Evolutionary conservation across 2,888 invertebrate species (phyloP).

Genomic region (Eupithecia subumbrata): DNA sequence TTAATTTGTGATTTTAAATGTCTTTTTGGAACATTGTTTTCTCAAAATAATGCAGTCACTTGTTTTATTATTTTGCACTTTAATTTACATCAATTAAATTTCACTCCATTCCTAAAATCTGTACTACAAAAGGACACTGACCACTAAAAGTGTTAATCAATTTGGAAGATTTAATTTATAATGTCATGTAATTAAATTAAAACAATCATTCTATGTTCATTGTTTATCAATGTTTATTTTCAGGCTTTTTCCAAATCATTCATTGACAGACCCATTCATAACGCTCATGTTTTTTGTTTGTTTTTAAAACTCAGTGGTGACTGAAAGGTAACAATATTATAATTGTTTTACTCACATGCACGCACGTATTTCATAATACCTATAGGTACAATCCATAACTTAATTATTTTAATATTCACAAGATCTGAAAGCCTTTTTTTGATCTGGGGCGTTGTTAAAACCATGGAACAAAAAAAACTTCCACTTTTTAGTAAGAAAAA

Average conservation of each 20-base stretch:
- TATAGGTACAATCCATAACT: not conserved
- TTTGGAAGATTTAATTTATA: not conserved
- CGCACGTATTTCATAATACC: slow-evolving; percentile 28
- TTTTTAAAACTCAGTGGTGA: slow-evolving; percentile 68
- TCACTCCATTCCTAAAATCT: not conserved
- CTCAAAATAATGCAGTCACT: slow-evolving; percentile 52
- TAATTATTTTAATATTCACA: not conserved
- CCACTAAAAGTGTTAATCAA: slow-evolving; percentile 23
- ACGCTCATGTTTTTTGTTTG: slow-evolving; percentile 46
- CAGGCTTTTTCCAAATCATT: slow-evolving; percentile 67
- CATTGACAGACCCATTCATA: slow-evolving; percentile 60
- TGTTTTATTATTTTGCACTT: slow-evolving; percentile 69
- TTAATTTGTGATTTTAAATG: not conserved
- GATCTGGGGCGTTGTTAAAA: no score
- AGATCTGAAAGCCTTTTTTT: not conserved
- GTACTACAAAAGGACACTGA: slow-evolving; percentile 23
- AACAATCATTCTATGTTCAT: not conserved
- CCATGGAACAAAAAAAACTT: not conserved
- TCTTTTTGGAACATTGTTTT: not conserved
- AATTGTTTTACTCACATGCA: slow-evolving; percentile 42
- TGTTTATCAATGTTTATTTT: slow-evolving; percentile 51
- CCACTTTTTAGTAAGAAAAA: not conserved
- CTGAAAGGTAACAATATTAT: slow-evolving; percentile 66
- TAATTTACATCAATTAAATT: slow-evolving; percentile 35
- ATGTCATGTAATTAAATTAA: not conserved